Evolutionary conservation across 2,888 invertebrate genomes (phyloP).

Genomic region (Eumerus sabulonum): DNA sequence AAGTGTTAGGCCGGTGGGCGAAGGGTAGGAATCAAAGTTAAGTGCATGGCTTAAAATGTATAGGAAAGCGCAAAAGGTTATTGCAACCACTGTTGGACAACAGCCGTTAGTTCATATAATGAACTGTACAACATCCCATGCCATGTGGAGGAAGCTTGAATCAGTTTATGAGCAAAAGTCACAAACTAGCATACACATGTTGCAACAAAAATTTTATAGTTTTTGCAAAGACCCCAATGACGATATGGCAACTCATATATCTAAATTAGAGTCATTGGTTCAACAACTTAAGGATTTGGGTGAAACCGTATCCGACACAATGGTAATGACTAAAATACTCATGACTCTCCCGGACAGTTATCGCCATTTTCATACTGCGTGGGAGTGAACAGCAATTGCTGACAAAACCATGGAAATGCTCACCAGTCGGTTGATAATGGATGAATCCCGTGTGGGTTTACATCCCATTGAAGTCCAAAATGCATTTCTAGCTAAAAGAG

Average conservation of each 20-base stretch:
- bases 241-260: slow-evolving; percentile 7
- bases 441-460: slow-evolving; percentile 32
- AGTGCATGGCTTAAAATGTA: not conserved
- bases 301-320: slow-evolving; percentile 22
- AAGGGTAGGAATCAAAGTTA: not conserved
- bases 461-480: not conserved
- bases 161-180: slow-evolving; percentile 73
- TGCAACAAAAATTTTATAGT: slow-evolving; percentile 69
- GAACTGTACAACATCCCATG: slow-evolving; percentile 55
- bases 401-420: slow-evolving; percentile 4
- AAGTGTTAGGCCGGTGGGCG: not conserved
- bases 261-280: slow-evolving; percentile 36
- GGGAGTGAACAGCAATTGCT: slow-evolving; percentile 15
- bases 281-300: slow-evolving; percentile 48
- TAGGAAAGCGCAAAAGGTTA: not conserved
- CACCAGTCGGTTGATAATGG: slow-evolving; percentile 18
- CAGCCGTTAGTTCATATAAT: slow-evolving; percentile 46
- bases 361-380: slow-evolving; percentile 16
- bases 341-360: slow-evolving; percentile 26
- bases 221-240: not conserved
- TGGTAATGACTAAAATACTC: slow-evolving; percentile 30
- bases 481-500: slow-evolving; percentile 1
- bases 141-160: slow-evolving; percentile 59
- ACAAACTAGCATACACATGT: slow-evolving; percentile 72
- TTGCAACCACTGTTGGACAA: slow-evolving; percentile 2